Percentiles rank a stretch among this genome's conserved stretches.
Evolutionary conservation across 2,113 vertebrate genomes (phyloP).

Genomic region (Eurypyga helias): DNA sequence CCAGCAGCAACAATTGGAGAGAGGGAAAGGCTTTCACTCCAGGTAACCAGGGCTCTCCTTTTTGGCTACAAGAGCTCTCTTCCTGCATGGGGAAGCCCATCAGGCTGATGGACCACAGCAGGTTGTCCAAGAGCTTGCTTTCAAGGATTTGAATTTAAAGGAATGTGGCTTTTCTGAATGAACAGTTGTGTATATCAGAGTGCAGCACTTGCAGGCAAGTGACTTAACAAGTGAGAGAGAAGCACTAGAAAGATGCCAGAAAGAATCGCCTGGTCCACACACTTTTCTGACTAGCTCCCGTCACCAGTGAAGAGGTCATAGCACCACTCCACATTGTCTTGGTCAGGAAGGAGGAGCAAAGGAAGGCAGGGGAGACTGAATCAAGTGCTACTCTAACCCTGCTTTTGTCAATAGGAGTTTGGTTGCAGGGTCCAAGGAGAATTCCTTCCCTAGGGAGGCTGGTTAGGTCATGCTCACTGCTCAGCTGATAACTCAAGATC

Average conservation of each 20-base stretch:
- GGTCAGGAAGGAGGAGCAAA: background rate
- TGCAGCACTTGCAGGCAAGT: background rate
- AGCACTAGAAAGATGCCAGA: background rate
- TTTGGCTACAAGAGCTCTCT: background rate
- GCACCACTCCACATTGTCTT: background rate
- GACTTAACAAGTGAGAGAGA: background rate
- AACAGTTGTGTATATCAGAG: background rate
- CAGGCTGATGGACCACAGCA: background rate
- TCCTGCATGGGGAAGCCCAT: background rate
- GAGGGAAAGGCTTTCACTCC: background rate
- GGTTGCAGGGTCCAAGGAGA: background rate
- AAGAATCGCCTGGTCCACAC: background rate
- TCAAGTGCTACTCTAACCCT: background rate
- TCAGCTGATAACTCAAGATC: background rate
- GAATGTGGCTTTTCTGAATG: background rate
- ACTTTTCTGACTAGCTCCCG: background rate
- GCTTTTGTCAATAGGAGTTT: background rate
- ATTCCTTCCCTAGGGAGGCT: background rate
- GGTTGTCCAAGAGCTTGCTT: background rate
- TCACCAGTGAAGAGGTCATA: background rate
- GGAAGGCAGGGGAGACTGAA: background rate
- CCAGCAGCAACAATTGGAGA: background rate
- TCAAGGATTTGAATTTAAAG: background rate
- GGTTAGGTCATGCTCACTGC: background rate
- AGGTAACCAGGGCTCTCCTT: fast-evolving